Evolutionary conservation across 2,113 vertebrate genomes (phyloP).

Genomic region (Tretioscincus oriximinensis): DNA sequence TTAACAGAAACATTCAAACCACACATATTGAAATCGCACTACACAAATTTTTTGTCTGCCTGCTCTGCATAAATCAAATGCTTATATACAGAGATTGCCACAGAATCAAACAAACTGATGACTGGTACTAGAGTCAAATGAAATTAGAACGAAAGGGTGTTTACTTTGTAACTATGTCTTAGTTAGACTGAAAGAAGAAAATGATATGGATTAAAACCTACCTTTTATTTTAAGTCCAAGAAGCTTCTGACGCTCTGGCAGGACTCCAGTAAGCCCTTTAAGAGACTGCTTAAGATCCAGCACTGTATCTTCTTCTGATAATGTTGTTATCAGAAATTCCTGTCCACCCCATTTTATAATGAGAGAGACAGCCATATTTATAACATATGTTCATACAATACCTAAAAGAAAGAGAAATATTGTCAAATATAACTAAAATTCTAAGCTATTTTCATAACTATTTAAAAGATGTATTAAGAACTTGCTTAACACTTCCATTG

Average conservation of each 20-base stretch:
- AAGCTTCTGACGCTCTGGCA: conserved; percentile 95
- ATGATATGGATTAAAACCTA: conserved; percentile 53
- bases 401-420: conserved; percentile 42
- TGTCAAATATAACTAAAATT: background rate
- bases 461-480: conserved; percentile 7
- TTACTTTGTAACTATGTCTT: background rate
- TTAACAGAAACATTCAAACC: background rate
- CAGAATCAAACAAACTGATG: background rate
- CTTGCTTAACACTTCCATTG: background rate
- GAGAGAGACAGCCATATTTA: conserved; percentile 92
- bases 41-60: too few species aligned
- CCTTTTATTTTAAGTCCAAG: conserved; percentile 97
- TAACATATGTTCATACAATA: conserved; percentile 69
- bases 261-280: conserved; percentile 92
- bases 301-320: conserved; percentile 96
- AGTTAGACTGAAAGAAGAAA: background rate
- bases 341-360: conserved; percentile 99
- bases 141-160: background rate
- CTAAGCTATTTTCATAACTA: conserved; percentile 21
- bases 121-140: background rate
- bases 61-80: background rate
- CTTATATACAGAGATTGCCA: background rate
- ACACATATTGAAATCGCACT: too few species aligned
- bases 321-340: conserved; percentile 92
- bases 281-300: conserved; percentile 96